Conservation (phyloP, 2,797 vertebrate genomes). For the Petrocephalus schoutedeni region DNA sequence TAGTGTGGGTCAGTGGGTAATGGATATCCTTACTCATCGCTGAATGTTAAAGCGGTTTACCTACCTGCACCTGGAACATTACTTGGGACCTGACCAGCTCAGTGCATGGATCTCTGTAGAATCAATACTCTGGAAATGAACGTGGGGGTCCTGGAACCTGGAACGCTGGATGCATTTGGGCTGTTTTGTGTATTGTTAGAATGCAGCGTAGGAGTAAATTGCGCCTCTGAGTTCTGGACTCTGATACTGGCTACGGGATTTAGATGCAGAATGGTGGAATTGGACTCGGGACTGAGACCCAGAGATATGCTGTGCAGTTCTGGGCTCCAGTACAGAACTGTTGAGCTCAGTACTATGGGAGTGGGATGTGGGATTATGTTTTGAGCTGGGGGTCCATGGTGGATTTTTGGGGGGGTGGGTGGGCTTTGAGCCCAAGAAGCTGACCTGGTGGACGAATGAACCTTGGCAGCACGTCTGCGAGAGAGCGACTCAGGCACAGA, state of each 20-base stretch:
- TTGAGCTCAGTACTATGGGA: not conserved
- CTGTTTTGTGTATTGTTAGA: not conserved
- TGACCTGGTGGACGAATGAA: not conserved
- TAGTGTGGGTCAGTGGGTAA: not conserved
- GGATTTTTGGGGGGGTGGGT: not conserved
- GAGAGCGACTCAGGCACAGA: not conserved
- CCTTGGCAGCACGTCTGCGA: not conserved
- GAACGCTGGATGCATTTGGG: not conserved
- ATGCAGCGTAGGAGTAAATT: not conserved
- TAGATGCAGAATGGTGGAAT: not conserved
- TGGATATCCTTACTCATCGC: not conserved
- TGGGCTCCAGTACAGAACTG: not conserved
- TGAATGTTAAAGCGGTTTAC: not conserved
- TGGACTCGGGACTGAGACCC: not conserved
- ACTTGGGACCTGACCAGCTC: not conserved
- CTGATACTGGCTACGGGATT: not conserved
- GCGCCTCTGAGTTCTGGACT: not conserved
- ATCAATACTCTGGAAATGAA: not conserved
- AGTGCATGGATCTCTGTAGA: not conserved
- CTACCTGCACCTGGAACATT: not conserved
- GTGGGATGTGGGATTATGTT: conserved; percentile 1
- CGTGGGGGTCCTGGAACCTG: not conserved
- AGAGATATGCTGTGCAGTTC: not conserved
- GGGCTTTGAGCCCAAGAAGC: not conserved
- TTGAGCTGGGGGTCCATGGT: not conserved